These are phyloP conservation scores for Mugil cephalus DNA, from an alignment of 2,113 vertebrate genomes.

Conservation along the genomic window DNA sequence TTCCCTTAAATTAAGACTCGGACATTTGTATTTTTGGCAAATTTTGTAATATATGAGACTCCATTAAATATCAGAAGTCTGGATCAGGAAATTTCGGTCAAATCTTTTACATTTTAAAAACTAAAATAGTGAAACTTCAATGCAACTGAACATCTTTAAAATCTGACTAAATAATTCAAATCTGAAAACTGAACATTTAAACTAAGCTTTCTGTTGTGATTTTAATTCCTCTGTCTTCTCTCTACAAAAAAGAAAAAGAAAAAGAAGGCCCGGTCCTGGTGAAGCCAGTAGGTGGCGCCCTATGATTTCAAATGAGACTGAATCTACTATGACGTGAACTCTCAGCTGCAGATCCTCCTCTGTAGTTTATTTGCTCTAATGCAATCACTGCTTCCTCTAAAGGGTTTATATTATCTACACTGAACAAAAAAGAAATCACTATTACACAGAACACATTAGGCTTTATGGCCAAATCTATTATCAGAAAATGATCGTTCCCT, in stretches of 20 bases:
- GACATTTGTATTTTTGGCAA: too few relatives aligned
- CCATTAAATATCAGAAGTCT: too few relatives aligned
- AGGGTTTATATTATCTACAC: slow-evolving; percentile 13
- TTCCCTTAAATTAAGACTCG: too few relatives aligned
- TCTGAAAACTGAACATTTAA: background rate
- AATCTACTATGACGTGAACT: slow-evolving; percentile 2
- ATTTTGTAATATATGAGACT: too few relatives aligned
- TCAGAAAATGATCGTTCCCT: slow-evolving; percentile 33
- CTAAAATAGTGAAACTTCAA: too few relatives aligned
- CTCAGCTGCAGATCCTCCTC: background rate
- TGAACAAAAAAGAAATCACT: slow-evolving; percentile 9
- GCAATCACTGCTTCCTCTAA: slow-evolving; percentile 17
- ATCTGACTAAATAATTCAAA: too few relatives aligned
- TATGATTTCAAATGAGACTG: slow-evolving; percentile 48
- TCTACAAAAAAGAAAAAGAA: background rate
- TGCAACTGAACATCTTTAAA: too few relatives aligned
- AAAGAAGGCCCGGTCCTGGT: too few relatives aligned
- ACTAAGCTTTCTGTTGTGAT: background rate
- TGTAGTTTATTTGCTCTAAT: slow-evolving; percentile 16
- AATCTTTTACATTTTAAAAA: too few relatives aligned
- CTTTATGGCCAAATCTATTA: slow-evolving; percentile 45
- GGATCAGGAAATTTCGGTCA: background rate
- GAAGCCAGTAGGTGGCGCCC: slow-evolving; percentile 59
- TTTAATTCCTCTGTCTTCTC: background rate
- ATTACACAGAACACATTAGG: slow-evolving; percentile 43